Conservation (phyloP, 2,113 vertebrate species). For the Tapirus terrestris region DNA sequence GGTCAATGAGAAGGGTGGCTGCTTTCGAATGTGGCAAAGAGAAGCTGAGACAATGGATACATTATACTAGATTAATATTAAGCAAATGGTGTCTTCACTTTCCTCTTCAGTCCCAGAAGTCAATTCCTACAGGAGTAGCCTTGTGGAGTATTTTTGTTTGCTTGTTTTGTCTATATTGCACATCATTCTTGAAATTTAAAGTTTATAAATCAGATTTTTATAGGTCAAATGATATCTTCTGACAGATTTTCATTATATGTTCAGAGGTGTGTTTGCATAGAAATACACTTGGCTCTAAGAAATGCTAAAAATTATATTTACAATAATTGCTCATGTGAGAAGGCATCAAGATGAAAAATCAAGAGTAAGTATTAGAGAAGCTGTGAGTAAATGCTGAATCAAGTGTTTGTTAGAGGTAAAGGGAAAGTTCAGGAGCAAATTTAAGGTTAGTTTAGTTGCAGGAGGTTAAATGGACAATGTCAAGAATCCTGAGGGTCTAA, state of each 20-base stretch:
- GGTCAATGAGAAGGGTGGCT: background rate
- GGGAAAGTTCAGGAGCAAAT: background rate
- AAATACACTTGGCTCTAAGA: background rate
- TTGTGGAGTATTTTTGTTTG: background rate
- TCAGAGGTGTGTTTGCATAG: background rate
- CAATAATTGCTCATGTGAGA: background rate
- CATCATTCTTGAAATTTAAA: background rate
- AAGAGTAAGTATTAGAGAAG: background rate
- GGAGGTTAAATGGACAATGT: background rate
- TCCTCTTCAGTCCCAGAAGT: background rate
- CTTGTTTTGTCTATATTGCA: background rate
- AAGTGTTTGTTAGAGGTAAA: background rate
- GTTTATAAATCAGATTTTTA: background rate
- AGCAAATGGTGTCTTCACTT: background rate
- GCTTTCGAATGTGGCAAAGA: constrained; percentile 47
- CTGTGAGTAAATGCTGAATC: background rate
- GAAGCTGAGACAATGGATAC: background rate
- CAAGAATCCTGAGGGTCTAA: background rate
- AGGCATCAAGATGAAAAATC: background rate
- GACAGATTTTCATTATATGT: background rate
- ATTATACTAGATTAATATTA: background rate
- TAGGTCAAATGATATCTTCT: background rate
- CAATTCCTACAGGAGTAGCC: background rate
- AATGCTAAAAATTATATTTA: background rate
- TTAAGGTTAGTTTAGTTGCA: background rate